Base-by-base conservation (phyloP, 2,113 vertebrate genomes). In the Dasyurus viverrinus region DNA sequence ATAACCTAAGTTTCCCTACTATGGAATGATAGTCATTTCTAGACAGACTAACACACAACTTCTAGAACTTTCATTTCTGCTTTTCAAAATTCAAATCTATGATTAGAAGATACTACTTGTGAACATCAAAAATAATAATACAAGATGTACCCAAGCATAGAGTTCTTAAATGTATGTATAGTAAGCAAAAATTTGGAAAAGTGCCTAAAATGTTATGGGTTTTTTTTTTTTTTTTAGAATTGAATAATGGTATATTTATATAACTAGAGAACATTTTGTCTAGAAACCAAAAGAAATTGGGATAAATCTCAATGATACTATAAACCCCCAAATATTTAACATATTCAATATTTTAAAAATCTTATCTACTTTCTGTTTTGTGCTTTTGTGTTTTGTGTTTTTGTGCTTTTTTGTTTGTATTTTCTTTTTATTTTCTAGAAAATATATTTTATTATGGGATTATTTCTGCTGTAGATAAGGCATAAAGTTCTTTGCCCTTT, bases 151-250 rank as follows among this genome's bases (percentile, higher is more conserved):
- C 27, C 52, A 92, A 50, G 53, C 92, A 46, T 53, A 30, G 54
- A 91, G 48, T 91, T 96, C 60, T 46, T 54, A 89, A 95, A 90
- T 46, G 6, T 4, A 24, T 11, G 42, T 57, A 26, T 48, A 55
- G 24, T 92, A 50, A 48, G 91, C 55, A 93, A 93, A 95, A 94
- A 1, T 16, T 91, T 92, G 25, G n/a, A 84, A 84, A 84, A 42
- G 36, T 23, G 19, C 19, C 19, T 84, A 42, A 84, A 84, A 84
- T 42, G 30, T 84, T 42, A 42, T 11, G 8, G n/a, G n/a, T 50
- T 50, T 1, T 36, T 68, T 48, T 48, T 48, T 48, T 48, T 48
- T n/a, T 16, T 16, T n/a, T 22, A 16, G 6, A 76, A 7, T n/a
- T 76, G 16, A n/a, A 84, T 84, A 42, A n/a, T 84, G 1, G 42